These are phyloP conservation scores for Euwallacea similis DNA, from an alignment of 1,140 invertebrate species.

Conservation along the genomic window DNA sequence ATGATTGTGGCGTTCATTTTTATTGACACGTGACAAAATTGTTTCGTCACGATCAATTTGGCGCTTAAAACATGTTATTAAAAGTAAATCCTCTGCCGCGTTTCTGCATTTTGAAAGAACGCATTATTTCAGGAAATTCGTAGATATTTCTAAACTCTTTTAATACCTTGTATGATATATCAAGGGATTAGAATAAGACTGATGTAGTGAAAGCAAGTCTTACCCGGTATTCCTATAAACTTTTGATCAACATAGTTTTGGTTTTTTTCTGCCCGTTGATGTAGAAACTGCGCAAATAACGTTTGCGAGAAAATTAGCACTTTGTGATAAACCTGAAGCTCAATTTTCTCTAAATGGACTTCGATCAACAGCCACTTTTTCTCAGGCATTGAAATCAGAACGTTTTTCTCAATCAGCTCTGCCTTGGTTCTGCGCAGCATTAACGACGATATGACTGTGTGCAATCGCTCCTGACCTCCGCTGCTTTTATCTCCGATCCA, in stretches of 20 bases:
- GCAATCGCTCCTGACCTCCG: slow-evolving; percentile 71
- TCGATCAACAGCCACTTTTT: slow-evolving; percentile 61
- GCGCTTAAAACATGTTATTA: too few species aligned
- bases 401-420: slow-evolving; percentile 66
- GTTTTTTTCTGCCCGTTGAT: slow-evolving; percentile 71
- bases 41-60: too few species aligned
- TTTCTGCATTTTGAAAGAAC: too few species aligned
- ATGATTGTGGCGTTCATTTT: too few species aligned
- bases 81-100: too few species aligned
- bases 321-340: slow-evolving; percentile 78
- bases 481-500: slow-evolving; percentile 77
- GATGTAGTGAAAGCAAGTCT: not conserved
- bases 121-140: too few species aligned
- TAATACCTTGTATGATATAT: too few species aligned
- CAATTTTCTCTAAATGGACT: slow-evolving; percentile 67
- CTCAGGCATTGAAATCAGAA: slow-evolving; percentile 65
- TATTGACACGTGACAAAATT: too few species aligned
- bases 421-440: slow-evolving; percentile 84
- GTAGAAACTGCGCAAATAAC: slow-evolving; percentile 73
- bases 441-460: slow-evolving; percentile 76
- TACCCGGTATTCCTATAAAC: slow-evolving; percentile 21
- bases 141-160: too few species aligned
- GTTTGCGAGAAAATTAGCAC: slow-evolving; percentile 71
- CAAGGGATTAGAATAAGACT: not conserved
- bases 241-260: slow-evolving; percentile 51